Evolutionary conservation across 1,140 invertebrate genomes (phyloP).

Genomic region (Sogatella furcifera): DNA sequence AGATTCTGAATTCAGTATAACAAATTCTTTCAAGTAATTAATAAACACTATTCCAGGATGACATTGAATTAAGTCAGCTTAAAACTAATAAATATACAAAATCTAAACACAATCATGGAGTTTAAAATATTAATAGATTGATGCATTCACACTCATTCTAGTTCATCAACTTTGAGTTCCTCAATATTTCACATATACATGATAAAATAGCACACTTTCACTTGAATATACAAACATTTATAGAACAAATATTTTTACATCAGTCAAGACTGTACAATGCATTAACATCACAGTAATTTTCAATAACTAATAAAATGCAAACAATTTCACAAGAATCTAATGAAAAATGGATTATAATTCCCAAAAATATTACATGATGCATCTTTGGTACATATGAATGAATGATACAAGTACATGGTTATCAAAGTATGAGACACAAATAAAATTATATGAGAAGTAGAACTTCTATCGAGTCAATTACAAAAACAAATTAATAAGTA

Average conservation of each 20-base stretch:
- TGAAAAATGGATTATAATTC: neutral
- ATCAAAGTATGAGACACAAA: too few relatives aligned
- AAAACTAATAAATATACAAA: neutral
- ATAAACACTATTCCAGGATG: too few relatives aligned
- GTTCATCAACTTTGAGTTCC: neutral
- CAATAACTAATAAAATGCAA: neutral
- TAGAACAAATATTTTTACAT: neutral
- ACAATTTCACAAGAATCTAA: neutral
- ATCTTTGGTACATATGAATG: neutral
- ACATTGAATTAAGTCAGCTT: too few relatives aligned
- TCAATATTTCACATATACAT: neutral
- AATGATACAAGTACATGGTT: neutral
- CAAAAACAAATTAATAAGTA: neutral
- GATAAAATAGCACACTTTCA: neutral
- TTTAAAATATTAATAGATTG: neutral
- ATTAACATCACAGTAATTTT: conserved; percentile 1
- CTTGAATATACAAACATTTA: neutral
- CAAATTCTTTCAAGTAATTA: too few relatives aligned
- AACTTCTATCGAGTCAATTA: neutral
- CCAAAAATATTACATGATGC: neutral
- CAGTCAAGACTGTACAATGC: neutral
- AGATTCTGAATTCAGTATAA: too few relatives aligned
- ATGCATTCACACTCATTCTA: neutral
- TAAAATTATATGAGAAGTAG: neutral
- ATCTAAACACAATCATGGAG: neutral